Percentiles rank a stretch among this genome's conserved stretches.
phyloP scores from a whole-genome alignment of 2,797 vertebrate genomes.

The Xenentodon cancila region DNA sequence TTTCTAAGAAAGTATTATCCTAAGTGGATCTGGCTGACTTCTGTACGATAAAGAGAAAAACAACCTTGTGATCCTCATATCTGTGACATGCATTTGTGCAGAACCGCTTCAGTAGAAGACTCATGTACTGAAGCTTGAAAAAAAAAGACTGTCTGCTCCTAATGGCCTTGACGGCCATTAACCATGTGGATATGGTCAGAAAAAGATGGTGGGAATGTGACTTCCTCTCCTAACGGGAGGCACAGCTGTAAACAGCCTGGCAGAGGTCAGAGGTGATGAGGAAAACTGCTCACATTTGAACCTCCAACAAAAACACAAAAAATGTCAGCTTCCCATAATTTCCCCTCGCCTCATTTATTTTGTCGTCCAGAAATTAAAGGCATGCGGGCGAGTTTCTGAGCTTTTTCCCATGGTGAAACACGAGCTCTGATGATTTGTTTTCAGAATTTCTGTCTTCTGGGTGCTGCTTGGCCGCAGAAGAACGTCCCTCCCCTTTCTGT shows the following conservation, averaged over 20 bases:
- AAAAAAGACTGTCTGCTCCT: conserved; percentile 36
- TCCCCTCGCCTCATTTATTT: not conserved
- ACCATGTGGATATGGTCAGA: conserved; percentile 47
- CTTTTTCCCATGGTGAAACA: conserved; percentile 67
- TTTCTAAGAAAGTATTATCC: conserved; percentile 16
- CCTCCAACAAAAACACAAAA: conserved; percentile 25
- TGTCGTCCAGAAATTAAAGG: not conserved
- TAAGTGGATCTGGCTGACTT: conserved; percentile 40
- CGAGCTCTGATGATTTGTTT: conserved; percentile 70
- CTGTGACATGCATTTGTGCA: conserved; percentile 59
- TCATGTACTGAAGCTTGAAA: too few species aligned
- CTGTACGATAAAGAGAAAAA: conserved; percentile 52
- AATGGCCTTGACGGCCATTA: conserved; percentile 55
- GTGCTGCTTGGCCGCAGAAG: conserved; percentile 47
- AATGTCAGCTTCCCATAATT: conserved; percentile 66
- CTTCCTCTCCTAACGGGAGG: conserved; percentile 60
- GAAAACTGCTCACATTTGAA: conserved; percentile 58
- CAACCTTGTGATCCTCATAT: conserved; percentile 47
- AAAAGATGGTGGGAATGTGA: conserved; percentile 62
- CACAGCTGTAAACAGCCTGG: conserved; percentile 60
- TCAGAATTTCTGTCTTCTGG: conserved; percentile 65
- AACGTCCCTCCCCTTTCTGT: conserved; percentile 19
- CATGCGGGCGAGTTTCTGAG: conserved; percentile 1
- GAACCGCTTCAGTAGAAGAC: conserved; percentile 28
- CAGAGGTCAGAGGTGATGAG: conserved; percentile 59